Percentiles rank a stretch among this genome's conserved stretches.
These are phyloP conservation scores for Cololabis saira DNA, from an alignment of 2,113 vertebrate species.

Conservation along the genomic window DNA sequence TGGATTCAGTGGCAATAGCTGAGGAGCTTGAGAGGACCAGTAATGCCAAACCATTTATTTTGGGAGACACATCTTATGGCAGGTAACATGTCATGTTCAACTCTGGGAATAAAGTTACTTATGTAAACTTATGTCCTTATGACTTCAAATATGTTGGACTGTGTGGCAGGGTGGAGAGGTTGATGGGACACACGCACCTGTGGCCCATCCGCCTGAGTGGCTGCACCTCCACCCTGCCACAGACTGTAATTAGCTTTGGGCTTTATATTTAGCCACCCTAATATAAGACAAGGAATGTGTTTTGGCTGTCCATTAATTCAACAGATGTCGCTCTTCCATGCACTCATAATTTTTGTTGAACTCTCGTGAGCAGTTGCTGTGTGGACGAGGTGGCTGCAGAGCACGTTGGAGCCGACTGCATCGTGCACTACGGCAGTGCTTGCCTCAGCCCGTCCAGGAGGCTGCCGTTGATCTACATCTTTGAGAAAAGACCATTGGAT, in stretches of 20 bases:
- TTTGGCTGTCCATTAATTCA: not conserved
- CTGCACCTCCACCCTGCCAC: no score
- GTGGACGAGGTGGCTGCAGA: conserved; percentile 95
- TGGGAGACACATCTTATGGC: conserved; percentile 96
- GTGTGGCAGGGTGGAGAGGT: no score
- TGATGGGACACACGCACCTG: no score
- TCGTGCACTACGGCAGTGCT: conserved; percentile 90
- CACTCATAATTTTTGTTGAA: not conserved
- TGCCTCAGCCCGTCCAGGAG: conserved; percentile 90
- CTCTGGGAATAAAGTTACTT: no score
- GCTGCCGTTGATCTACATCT: conserved; percentile 87
- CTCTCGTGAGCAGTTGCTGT: conserved; percentile 87
- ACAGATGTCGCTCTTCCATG: not conserved
- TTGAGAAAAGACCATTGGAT: conserved; percentile 84
- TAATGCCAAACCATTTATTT: conserved; percentile 82
- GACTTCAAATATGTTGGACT: no score
- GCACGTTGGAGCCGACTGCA: conserved; percentile 85
- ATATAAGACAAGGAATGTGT: no score
- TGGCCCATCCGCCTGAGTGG: no score
- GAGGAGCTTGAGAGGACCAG: conserved; percentile 81
- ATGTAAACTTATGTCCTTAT: no score
- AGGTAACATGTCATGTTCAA: conserved; percentile 79
- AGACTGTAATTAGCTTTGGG: no score
- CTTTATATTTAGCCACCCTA: no score
- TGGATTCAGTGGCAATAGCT: conserved; percentile 83